Conservation (phyloP, 2,888 invertebrate species). For the Conchocele bisecta region DNA sequence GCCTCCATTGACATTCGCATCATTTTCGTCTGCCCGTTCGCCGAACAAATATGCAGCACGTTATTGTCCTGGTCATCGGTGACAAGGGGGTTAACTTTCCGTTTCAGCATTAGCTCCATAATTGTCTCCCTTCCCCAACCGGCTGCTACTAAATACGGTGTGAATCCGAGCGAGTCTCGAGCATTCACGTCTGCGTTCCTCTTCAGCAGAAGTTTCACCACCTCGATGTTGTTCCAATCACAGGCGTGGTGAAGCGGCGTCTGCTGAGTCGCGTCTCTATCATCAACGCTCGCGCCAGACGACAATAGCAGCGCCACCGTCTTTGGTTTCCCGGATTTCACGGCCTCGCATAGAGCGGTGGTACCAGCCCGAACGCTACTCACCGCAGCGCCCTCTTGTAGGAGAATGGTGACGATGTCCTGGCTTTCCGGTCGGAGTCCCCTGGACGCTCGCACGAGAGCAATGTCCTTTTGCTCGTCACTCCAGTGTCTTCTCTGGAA, state of each 20-base stretch:
- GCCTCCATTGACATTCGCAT: conserved; percentile 41
- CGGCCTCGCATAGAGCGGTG: conserved; percentile 56
- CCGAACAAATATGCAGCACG: conserved; percentile 51
- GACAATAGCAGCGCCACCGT: conserved; percentile 43
- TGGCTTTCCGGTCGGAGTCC: conserved; percentile 45
- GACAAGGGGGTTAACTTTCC: conserved; percentile 25
- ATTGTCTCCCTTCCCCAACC: conserved; percentile 59
- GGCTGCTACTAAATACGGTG: conserved; percentile 55
- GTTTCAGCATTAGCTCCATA: conserved; percentile 38
- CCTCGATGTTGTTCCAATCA: conserved; percentile 60
- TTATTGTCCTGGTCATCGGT: conserved; percentile 53
- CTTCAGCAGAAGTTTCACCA: conserved; percentile 50
- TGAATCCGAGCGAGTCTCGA: conserved; percentile 47
- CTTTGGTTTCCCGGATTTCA: conserved; percentile 52
- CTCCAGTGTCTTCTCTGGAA: conserved; percentile 52
- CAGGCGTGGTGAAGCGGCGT: conserved; percentile 54
- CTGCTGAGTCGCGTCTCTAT: conserved; percentile 52
- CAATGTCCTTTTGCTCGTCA: conserved; percentile 55
- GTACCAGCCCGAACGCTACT: conserved; percentile 49
- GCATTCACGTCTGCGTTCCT: conserved; percentile 57
- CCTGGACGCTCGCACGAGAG: conserved; percentile 46
- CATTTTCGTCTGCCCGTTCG: conserved; percentile 51
- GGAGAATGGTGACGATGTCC: conserved; percentile 48
- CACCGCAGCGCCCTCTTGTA: conserved; percentile 50
- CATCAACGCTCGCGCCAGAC: conserved; percentile 52